phyloP scores from a whole-genome alignment of 1,140 invertebrate genomes.

The Panagrolaimus sp. region DNA sequence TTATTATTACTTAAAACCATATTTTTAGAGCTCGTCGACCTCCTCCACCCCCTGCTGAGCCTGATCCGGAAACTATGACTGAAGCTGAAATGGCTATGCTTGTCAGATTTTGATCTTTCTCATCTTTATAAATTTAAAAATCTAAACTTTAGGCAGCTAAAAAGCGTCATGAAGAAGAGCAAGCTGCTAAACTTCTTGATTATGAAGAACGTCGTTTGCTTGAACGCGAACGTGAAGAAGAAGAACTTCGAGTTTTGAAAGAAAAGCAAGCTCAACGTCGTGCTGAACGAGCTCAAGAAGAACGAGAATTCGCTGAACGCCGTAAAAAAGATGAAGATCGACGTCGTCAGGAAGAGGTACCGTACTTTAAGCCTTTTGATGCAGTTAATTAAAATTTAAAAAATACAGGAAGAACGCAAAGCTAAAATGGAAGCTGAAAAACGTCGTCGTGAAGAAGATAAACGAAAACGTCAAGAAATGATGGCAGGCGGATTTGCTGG shows the following conservation, averaged over 20 bases:
- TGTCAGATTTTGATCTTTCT: neutral
- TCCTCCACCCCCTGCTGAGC: slow-evolving; percentile 31
- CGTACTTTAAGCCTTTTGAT: neutral
- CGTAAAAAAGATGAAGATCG: slow-evolving; percentile 46
- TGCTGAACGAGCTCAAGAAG: slow-evolving; percentile 40
- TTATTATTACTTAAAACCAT: neutral
- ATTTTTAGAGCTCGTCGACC: slow-evolving; percentile 23
- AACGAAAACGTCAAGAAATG: slow-evolving; percentile 43
- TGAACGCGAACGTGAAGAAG: slow-evolving; percentile 34
- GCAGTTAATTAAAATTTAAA: slow-evolving; percentile 15
- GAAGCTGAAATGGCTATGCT: slow-evolving; percentile 45
- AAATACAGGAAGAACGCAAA: slow-evolving; percentile 19
- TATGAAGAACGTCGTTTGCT: slow-evolving; percentile 34
- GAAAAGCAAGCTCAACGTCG: slow-evolving; percentile 37
- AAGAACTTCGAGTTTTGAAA: slow-evolving; percentile 36
- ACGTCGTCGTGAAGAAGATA: slow-evolving; percentile 49
- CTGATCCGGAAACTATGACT: slow-evolving; percentile 37
- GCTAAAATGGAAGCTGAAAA: slow-evolving; percentile 17
- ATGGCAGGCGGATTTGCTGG: slow-evolving; percentile 31
- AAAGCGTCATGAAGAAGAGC: slow-evolving; percentile 47
- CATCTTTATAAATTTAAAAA: neutral
- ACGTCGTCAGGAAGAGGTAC: slow-evolving; percentile 37
- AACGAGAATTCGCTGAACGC: slow-evolving; percentile 43
- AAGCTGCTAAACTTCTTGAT: slow-evolving; percentile 38
- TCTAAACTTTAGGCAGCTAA: slow-evolving; percentile 36